phyloP scores from a whole-genome alignment of 2,888 invertebrate genomes.

The Chrysolina americana region DNA sequence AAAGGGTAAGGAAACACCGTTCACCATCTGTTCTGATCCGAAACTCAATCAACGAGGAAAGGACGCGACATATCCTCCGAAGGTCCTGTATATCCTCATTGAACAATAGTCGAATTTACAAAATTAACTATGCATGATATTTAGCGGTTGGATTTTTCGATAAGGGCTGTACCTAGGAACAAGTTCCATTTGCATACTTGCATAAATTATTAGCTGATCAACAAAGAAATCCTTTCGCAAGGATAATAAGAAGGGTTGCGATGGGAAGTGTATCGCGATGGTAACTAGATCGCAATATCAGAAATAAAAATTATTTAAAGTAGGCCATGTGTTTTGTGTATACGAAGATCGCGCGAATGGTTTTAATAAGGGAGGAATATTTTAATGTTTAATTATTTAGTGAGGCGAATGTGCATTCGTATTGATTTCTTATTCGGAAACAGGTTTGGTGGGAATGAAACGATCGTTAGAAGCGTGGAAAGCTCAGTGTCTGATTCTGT shows the following conservation, averaged over 20 bases:
- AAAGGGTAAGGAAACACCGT: slow-evolving; percentile 39
- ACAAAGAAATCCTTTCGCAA: slow-evolving; percentile 41
- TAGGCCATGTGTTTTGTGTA: slow-evolving; percentile 50
- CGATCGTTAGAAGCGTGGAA: slow-evolving; percentile 16
- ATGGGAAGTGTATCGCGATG: slow-evolving; percentile 46
- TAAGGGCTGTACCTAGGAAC: slow-evolving; percentile 51
- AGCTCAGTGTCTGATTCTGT: background rate
- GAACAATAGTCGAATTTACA: slow-evolving; percentile 49
- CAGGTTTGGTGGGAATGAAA: slow-evolving; percentile 50
- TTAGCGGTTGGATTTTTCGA: slow-evolving; percentile 49
- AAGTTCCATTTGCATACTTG: slow-evolving; percentile 55
- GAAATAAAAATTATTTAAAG: slow-evolving; percentile 53
- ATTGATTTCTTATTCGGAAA: slow-evolving; percentile 49
- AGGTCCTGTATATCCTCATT: slow-evolving; percentile 41
- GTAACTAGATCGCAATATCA: slow-evolving; percentile 50
- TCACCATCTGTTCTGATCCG: slow-evolving; percentile 42
- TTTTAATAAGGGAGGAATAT: slow-evolving; percentile 50
- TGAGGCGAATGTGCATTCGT: slow-evolving; percentile 45
- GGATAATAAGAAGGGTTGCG: slow-evolving; percentile 48
- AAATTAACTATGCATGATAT: slow-evolving; percentile 59
- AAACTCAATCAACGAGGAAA: slow-evolving; percentile 38
- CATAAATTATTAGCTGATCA: slow-evolving; percentile 54
- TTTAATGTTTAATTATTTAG: slow-evolving; percentile 50
- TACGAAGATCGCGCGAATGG: slow-evolving; percentile 44
- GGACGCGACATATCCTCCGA: slow-evolving; percentile 39